These are phyloP conservation scores for Eupsittula cactorum DNA, from an alignment of 2,113 vertebrate species.

Conservation along the genomic window DNA sequence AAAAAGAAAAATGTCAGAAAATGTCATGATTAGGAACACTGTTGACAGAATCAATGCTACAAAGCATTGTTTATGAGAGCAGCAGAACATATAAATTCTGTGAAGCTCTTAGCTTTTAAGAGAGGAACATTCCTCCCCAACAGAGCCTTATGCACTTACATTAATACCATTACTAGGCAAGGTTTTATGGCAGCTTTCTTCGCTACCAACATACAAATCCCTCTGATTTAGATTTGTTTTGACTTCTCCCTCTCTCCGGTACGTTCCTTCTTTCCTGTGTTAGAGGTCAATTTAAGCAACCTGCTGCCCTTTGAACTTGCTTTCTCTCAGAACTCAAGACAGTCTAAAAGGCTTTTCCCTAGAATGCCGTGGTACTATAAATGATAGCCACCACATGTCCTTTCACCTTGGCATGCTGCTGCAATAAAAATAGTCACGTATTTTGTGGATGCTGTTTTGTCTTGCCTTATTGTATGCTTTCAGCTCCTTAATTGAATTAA, in stretches of 20 bases:
- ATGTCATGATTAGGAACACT: conserved; percentile 5
- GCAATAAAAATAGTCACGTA: neutral
- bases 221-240: neutral
- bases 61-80: neutral
- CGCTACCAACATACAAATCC: neutral
- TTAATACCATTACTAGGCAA: neutral
- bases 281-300: neutral
- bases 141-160: neutral
- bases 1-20: conserved; percentile 22
- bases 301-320: neutral
- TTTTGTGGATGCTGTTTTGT: neutral
- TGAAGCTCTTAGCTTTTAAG: neutral
- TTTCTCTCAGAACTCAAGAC: neutral
- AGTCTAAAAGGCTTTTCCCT: neutral
- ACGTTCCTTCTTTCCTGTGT: neutral
- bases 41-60: conserved; percentile 1
- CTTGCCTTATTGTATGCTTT: neutral
- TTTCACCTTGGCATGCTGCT: neutral
- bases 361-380: neutral
- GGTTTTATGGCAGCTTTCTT: neutral
- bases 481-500: neutral
- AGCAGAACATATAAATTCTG: neutral
- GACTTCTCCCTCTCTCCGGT: neutral
- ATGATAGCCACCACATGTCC: neutral
- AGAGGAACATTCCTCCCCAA: neutral